Conservation (phyloP, 2,888 invertebrate genomes). For the Athrips mouffetella region DNA sequence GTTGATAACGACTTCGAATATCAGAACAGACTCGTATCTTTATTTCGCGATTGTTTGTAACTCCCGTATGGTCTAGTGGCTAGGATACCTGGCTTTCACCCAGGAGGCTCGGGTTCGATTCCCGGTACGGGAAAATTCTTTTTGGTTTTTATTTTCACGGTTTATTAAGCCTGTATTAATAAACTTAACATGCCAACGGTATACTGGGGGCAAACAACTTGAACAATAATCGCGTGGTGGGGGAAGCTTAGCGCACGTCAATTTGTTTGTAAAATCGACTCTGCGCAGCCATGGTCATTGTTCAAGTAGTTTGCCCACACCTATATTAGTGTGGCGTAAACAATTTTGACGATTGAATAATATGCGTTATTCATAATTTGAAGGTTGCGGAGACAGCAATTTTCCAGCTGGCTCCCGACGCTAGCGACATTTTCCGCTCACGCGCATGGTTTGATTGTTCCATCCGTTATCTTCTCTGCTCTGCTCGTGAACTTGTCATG, state of each 20-base stretch:
- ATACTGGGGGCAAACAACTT: too few relatives aligned
- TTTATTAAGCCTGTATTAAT: neutral
- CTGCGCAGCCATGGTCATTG: too few relatives aligned
- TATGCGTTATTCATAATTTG: neutral
- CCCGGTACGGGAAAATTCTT: slow-evolving; percentile 79
- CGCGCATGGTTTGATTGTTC: slow-evolving; percentile 28
- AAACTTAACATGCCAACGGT: too few relatives aligned
- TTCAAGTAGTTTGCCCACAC: too few relatives aligned
- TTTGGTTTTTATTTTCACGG: slow-evolving; percentile 24
- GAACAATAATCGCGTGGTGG: too few relatives aligned
- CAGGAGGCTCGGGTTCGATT: slow-evolving; percentile 86
- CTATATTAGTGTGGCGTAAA: too few relatives aligned
- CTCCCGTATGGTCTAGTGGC: slow-evolving; percentile 82
- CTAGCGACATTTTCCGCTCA: slow-evolving; percentile 26
- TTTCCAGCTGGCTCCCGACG: neutral
- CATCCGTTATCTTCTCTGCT: slow-evolving; percentile 19
- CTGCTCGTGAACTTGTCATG: neutral
- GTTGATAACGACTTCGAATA: neutral
- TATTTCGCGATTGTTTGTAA: slow-evolving; percentile 13
- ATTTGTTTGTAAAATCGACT: too few relatives aligned
- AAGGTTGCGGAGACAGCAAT: neutral
- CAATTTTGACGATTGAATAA: too few relatives aligned
- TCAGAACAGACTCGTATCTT: neutral
- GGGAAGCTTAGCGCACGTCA: too few relatives aligned
- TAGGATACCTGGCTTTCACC: slow-evolving; percentile 84